Evolutionary conservation across 64 coral and sea anemone species (phyloP), one percentile per base, ranked within the genome.

Genomic region (Porites lutea): DNA sequence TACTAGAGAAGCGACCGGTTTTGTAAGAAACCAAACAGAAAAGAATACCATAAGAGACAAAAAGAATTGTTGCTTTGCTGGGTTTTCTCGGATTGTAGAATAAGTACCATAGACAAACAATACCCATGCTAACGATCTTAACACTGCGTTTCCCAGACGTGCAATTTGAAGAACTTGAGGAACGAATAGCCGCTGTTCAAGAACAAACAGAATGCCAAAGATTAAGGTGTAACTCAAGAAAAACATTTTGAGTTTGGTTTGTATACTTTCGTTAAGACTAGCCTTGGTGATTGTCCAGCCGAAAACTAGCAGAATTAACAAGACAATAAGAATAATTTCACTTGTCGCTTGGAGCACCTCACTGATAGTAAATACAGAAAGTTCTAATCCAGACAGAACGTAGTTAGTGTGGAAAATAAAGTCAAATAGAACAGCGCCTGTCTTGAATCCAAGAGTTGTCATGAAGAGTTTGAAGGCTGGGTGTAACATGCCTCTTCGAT

Each of bases 271-370:
- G 4, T 67, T 49, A 4, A 97, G 52, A 55, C 81, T 54, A 10
- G 66, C 92, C 19, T 83, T 88, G 2, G 95, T 97, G 3, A 97
- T 59, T 18, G 92, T 97, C 88, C 83, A 97, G 3, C 95, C 95
- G 48, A 94, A 90, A 71, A 88, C 89, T 4, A 97, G 20, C 14
- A 91, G n/a, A 53, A 97, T 20, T 5, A 94, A 19, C 5, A 97
- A 61, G 55, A 90, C 59, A 5, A 94, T 68, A 48, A 97, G 75
- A 8, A 83, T 7, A 4, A 91, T 58, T 15, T 97, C 92, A 48
- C 95, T 94, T 8, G 63, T 69, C 12, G 83, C 82, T 53, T 97
- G 92, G 7, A 94, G 47, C 0, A 91, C 7, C 11, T 72, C 81
- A 37, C 73, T 76, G 3, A 62, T 57, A 6, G 75, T 91, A 8